Evolutionary conservation across 2,888 invertebrate genomes (phyloP).

Genomic region (Macrosoma leucophasiata): DNA sequence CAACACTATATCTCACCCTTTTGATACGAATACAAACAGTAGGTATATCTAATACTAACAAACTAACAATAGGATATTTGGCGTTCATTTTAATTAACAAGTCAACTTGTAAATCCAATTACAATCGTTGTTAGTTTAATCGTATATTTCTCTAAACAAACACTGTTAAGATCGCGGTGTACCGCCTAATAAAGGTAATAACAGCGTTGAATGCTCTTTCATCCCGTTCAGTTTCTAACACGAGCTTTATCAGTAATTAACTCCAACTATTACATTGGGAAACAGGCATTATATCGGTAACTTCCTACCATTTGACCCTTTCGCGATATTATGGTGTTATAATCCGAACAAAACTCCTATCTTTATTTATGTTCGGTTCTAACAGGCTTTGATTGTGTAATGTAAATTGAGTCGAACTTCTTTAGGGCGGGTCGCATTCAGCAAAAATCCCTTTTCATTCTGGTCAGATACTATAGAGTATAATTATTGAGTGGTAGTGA

Average conservation of each 20-base stretch:
- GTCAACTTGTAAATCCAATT: conserved; percentile 24
- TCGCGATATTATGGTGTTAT: conserved; percentile 42
- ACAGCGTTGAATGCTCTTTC: conserved; percentile 42
- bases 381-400: conserved; percentile 31
- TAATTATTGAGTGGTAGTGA: too few species aligned
- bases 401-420: conserved; percentile 20
- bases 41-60: too few species aligned
- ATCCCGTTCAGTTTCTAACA: conserved; percentile 43
- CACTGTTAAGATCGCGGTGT: conserved; percentile 27
- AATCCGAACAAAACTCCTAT: conserved; percentile 45
- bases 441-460: too few species aligned
- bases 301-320: conserved; percentile 47
- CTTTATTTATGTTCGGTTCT: conserved; percentile 40
- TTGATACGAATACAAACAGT: too few species aligned
- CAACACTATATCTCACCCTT: too few species aligned
- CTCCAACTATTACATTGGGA: conserved; percentile 49
- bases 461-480: too few species aligned
- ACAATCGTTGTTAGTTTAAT: conserved; percentile 28
- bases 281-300: conserved; percentile 45
- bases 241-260: conserved; percentile 57
- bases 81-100: conserved; percentile 23
- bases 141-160: conserved; percentile 30
- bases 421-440: conserved; percentile 11
- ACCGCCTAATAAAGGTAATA: conserved; percentile 32
- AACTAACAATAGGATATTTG: too few species aligned